Evolutionary conservation across 2,888 invertebrate genomes (phyloP).

Genomic region (Mayetiola destructor): DNA sequence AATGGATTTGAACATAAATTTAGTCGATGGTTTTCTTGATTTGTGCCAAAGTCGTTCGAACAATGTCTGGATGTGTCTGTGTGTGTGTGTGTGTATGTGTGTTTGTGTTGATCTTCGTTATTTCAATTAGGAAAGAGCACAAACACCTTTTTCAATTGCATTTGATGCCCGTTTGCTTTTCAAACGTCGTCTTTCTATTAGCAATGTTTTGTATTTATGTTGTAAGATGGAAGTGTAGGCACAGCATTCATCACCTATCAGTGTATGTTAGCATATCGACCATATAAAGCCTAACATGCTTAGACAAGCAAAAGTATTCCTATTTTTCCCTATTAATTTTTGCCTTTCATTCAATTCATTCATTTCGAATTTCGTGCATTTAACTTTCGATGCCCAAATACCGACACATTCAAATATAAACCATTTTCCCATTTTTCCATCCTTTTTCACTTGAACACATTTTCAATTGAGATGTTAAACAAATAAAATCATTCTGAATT

Average conservation of each 20-base stretch:
- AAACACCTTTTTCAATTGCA: neutral
- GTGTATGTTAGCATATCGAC: conserved; percentile 6
- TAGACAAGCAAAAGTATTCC: conserved; percentile 4
- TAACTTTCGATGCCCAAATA: neutral
- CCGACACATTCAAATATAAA: neutral
- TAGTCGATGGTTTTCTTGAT: too few relatives aligned
- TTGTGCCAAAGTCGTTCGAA: too few relatives aligned
- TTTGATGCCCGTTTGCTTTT: neutral
- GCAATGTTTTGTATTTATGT: neutral
- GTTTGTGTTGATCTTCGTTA: conserved; percentile 1
- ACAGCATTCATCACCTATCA: conserved; percentile 4
- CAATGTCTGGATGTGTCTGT: neutral
- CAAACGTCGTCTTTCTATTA: neutral
- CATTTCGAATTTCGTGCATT: neutral
- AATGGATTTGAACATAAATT: too few relatives aligned
- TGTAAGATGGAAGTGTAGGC: neutral
- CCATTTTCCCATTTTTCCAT: neutral
- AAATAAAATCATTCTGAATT: neutral
- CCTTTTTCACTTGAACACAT: too few relatives aligned
- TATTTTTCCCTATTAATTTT: neutral
- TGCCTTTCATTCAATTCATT: neutral
- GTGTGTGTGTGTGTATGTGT: neutral
- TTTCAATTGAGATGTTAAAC: neutral
- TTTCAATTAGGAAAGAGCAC: too few relatives aligned
- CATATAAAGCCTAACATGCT: conserved; percentile 2